phyloP scores from a whole-genome alignment of 2,888 invertebrate species.

The Metopia argyrocephala region DNA sequence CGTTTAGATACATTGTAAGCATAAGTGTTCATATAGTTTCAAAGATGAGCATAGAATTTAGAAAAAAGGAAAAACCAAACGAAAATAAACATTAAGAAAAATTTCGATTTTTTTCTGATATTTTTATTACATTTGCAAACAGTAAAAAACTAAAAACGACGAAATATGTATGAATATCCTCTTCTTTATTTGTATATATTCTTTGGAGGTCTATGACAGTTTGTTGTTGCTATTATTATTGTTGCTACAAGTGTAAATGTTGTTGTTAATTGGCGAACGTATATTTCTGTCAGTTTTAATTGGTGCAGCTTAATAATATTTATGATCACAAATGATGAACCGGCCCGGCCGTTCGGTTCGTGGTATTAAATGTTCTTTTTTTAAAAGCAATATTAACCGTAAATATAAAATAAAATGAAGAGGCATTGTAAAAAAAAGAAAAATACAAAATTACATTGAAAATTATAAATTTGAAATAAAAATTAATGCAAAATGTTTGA shows the following conservation, averaged over 20 bases:
- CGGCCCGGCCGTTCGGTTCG: too few relatives aligned
- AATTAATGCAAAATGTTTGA: slow-evolving; percentile 43
- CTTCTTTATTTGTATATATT: background rate
- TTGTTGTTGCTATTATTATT: background rate
- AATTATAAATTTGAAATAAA: background rate
- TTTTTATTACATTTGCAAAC: too few relatives aligned
- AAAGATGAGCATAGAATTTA: background rate
- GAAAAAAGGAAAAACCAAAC: background rate
- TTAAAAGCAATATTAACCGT: too few relatives aligned
- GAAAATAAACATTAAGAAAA: too few relatives aligned
- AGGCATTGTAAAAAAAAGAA: background rate
- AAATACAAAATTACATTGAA: background rate
- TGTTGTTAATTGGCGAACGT: slow-evolving; percentile 56
- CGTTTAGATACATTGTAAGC: slow-evolving; percentile 22
- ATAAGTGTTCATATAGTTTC: background rate
- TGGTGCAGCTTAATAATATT: slow-evolving; percentile 55
- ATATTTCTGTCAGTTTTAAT: slow-evolving; percentile 59
- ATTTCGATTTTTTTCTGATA: too few relatives aligned
- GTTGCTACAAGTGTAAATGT: slow-evolving; percentile 20
- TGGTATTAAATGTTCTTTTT: slow-evolving; percentile 53
- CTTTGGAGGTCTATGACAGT: background rate
- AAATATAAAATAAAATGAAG: too few relatives aligned
- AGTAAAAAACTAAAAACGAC: background rate
- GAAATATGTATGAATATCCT: background rate
- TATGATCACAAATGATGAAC: too few relatives aligned